Conservation (phyloP, 2,797 vertebrate genomes). For the Ciconia nigra region DNA sequence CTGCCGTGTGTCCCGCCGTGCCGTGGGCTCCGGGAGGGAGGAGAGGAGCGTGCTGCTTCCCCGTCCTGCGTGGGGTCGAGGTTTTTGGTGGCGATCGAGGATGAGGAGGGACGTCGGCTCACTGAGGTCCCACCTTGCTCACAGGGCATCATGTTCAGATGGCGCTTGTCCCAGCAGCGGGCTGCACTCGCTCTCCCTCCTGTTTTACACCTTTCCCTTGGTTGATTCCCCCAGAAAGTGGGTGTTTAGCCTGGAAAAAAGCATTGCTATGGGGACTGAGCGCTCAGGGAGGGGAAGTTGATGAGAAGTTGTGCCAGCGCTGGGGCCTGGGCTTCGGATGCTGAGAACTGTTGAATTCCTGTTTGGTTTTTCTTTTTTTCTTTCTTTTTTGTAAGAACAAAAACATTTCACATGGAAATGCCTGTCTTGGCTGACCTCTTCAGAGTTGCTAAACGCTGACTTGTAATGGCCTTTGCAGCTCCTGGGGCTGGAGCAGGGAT, state of each 20-base stretch:
- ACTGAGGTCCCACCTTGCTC: background rate
- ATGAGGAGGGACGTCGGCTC: background rate
- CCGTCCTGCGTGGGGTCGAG: rapidly evolving
- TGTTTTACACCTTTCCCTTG: background rate
- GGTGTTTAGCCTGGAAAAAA: background rate
- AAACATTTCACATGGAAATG: constrained; percentile 28
- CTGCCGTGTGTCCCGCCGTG: background rate
- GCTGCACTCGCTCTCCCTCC: background rate
- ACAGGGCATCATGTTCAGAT: rapidly evolving
- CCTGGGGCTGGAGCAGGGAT: constrained; percentile 50
- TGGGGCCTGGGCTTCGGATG: background rate
- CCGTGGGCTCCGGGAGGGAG: background rate
- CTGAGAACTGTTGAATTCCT: background rate
- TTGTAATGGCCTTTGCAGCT: constrained; percentile 58
- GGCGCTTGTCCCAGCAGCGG: background rate
- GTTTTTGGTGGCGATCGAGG: background rate
- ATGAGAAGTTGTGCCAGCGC: background rate
- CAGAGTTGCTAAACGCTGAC: background rate
- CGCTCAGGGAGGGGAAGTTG: background rate
- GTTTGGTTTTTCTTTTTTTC: background rate
- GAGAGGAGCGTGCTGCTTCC: background rate
- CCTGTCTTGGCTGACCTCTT: constrained; percentile 59
- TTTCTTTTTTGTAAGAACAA: background rate
- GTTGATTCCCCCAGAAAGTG: background rate
- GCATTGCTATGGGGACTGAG: rapidly evolving